Base-by-base conservation (phyloP, 2,113 vertebrate species). In the Hippocampus mohnikei region DNA sequence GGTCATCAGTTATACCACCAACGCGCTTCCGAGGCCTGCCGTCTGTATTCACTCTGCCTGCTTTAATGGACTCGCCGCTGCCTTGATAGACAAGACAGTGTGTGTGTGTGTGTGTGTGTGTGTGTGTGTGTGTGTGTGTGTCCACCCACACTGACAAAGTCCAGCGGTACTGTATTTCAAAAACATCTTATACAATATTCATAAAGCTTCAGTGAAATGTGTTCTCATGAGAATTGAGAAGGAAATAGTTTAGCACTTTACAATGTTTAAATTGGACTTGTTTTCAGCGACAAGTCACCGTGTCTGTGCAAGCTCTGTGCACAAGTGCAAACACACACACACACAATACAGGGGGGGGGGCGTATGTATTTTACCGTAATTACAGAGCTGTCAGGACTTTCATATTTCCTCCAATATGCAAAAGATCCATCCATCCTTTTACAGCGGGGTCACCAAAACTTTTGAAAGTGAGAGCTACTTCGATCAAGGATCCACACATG, bases 1-100 rank as follows among this genome's bases (percentile, higher is more conserved):
- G 86, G 83, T 83, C 62, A 64, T 80, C 75, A 72, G 79, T 82
- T 87, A 80, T 78, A 85, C 79, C 85, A 74, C 74, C 60, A 25
- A 66, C 52, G 66, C 83, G 81, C 85, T 78, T 87, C 82, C 78
- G 81, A 64, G 48, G 77, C 66, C 75, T 33, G 77, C 82, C 84
- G 58, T 81, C 69, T 73, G 81, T 63, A 73, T 84, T 88, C 73
- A 80, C 73, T 73, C 69, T 18, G 70, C 83, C 74, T 55, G 78
- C 65, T 65, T 86, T 85, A 84, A 90, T 88, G 77, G 79, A 88
- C 76, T 88, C 13, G 20, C 78, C 44, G 59, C 72, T 69, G 67
- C 74, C 66, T 74, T 83, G 82, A 82, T 53, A 74, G 82, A 79
- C 83, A 80, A 50, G 66, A 60, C 41, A 15, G 25, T 40, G 7